Base-by-base conservation (phyloP, 2,888 invertebrate genomes). In the Frankliniella intonsa region DNA sequence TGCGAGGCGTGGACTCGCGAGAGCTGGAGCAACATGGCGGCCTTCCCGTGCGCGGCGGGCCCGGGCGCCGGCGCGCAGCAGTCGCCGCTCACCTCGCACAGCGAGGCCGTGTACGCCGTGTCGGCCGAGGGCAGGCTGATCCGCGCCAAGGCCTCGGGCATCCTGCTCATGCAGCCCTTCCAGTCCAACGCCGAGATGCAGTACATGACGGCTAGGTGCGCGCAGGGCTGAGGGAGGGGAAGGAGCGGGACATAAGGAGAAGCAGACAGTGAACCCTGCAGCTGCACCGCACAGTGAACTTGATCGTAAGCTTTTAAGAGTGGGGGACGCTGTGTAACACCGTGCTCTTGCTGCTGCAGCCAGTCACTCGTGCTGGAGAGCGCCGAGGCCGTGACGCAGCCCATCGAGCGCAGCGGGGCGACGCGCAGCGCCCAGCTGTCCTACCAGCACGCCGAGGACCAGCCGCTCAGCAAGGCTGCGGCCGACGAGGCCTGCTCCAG, bases 21-120 rank as follows among this genome's bases (percentile, higher is more conserved):
- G 83, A 85, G 85, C 14, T 88, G 88, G 86, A 87, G 87, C 38
- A 88, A 87, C 83, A 69, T 69, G 69, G 69, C 86, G 87, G 80
- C 87, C 87, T 25, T 87, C 85, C 84, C 85, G 81, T 88, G 88
- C 83, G 85, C 86, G 17, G 8, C 80, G 11, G 81, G 65, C 69
- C 19, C 69, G 22, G 22, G 22, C 22, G 0, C 22, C 22, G 22
- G 22, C 8, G 22, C 22, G 38, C 81, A 65, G 11, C 81, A 83
- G 80, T 38, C 55, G 3, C 17, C 81, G 22, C 22, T 83, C 25
- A n/a, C 80, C 49, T 83, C 83, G 49, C 81, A 76, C 65, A 80
- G 83, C 69, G 82, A 82, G 65, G 55, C 80, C 9, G 27, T 76
- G 38, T 83, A 83, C 82, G 11, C 80, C 8, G 27, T 82, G 51